Evolutionary conservation across 37 sponge, comb jelly and placozoan species (phyloP), one percentile per base, ranked within the genome.

Genomic region (Amphimedon queenslandica): DNA sequence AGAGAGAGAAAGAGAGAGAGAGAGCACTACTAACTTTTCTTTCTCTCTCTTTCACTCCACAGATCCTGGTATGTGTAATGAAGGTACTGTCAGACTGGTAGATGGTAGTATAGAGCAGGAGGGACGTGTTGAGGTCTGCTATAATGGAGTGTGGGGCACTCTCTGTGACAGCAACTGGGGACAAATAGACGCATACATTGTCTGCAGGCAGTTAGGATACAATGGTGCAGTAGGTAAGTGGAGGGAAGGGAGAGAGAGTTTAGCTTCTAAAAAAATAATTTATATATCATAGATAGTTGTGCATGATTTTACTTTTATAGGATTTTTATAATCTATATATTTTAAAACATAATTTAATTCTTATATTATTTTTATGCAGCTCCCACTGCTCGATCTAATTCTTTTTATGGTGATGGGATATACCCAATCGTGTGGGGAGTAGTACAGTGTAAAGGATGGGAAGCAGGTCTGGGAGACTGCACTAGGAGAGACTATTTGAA

Each of bases 121-220:
- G 61, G 61, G 61, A 6, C 8, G 61, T n/a, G 61, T 60, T 11
- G 61, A 60, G 28, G 61, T 60, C 27, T 60, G 61, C 21, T n/a
- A 25, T 6, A 6, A 60, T 60, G 61, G 61, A 60, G 61, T 60
- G 28, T 60, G 61, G 61, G 61, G 61, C 5, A n/a, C 61, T 25
- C 5, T 60, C 21, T 60, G 61, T 60, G 61, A n/a, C 5, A 25
- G 5, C 5, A 25, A 60, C 21, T n/a, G 27, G 27, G 21, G 28
- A n/a, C 13, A 47, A 47, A 47, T 47, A 18, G 61, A 60, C 21
- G 61, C 61, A 6, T 25, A 11, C 21, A 25, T 60, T 60, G 5
- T 60, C 23, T 60, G 61, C 21, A 11, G 61, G 5, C 21, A 11
- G 5, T 5, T n/a, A 25, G 61, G 61, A 11, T 60, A 60, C 21